Evolutionary conservation across 2,797 vertebrate genomes (phyloP).

Genomic region (Capromys pilorides): DNA sequence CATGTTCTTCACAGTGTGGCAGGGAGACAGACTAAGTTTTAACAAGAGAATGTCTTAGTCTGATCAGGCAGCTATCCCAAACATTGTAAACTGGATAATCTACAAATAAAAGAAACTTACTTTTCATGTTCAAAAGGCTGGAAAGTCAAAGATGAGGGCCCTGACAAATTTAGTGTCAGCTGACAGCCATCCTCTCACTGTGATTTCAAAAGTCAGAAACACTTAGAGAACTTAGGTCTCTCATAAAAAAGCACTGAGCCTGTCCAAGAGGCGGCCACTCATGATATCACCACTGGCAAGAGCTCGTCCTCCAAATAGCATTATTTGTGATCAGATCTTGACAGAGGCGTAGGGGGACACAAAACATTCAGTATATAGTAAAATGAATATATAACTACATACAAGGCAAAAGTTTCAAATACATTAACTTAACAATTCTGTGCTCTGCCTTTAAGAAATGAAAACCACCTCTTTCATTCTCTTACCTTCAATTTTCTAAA

Average conservation of each 20-base stretch:
- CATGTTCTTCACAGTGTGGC: background rate
- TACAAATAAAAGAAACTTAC: background rate
- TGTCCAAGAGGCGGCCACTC: background rate
- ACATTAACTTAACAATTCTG: background rate
- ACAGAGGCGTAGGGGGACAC: background rate
- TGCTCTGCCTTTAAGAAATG: background rate
- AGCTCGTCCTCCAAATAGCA: background rate
- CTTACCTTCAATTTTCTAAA: background rate
- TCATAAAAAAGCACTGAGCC: background rate
- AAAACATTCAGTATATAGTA: background rate
- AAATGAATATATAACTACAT: background rate
- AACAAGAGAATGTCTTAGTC: background rate
- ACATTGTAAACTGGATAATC: background rate
- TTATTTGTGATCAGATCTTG: background rate
- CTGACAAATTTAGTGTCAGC: background rate
- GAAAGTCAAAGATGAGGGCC: background rate
- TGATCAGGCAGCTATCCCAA: background rate
- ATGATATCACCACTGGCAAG: background rate
- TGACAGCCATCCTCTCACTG: background rate
- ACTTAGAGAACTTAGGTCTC: background rate
- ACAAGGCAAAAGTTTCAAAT: background rate
- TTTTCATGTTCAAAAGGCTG: background rate
- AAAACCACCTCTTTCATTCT: background rate
- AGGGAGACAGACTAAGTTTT: background rate
- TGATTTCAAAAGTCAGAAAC: background rate